Base-by-base conservation (phyloP, 2,113 vertebrate species). In the Microcebus ravelobensis region DNA sequence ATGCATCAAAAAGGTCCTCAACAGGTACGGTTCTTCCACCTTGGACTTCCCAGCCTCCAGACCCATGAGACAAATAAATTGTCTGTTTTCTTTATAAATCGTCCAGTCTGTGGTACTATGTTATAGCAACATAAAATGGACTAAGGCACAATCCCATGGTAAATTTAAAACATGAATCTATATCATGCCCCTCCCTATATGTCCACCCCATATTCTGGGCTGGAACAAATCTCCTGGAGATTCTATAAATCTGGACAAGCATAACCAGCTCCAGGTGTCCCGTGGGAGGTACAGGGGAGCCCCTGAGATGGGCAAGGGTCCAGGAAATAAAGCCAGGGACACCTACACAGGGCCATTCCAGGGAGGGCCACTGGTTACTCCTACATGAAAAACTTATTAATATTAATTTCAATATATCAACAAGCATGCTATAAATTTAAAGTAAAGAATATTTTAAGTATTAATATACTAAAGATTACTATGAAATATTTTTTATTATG, bases 241-340 rank as follows among this genome's bases (percentile, higher is more conserved):
- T 34, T n/a, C 17, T 83, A n/a, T 55, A 84, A 42, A 17, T 7
- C 10, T 82, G 12, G 18, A 12, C 7, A 3, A 67, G 31, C 21
- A 77, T 39, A 48, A 80, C 31, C 55, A 52, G 2, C 18, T 63
- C 21, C 42, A 18, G 2, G 23, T 80, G 27, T 27, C 17, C 27
- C 29, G 0, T 29, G 3, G 27, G 12, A 17, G 4, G 13, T 36
- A 13, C 4, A 13, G 1, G 59, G 45, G n/a, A 83, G 25, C 6
- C 13, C 9, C 23, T 88, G 59, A 79, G 17, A 36, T n/a, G 34
- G 50, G 11, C 15, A 65, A 18, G 1, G 71, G 23, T 20, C 8
- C 81, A 94, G 6, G 14, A 82, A 71, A 77, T 89, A 91, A 91
- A 97, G 74, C 65, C 77, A 95, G 45, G 39, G 36, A 25, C 17